These are phyloP conservation scores for Pristionchus mayeri DNA, from an alignment of 2,888 invertebrate species.

Conservation along the genomic window DNA sequence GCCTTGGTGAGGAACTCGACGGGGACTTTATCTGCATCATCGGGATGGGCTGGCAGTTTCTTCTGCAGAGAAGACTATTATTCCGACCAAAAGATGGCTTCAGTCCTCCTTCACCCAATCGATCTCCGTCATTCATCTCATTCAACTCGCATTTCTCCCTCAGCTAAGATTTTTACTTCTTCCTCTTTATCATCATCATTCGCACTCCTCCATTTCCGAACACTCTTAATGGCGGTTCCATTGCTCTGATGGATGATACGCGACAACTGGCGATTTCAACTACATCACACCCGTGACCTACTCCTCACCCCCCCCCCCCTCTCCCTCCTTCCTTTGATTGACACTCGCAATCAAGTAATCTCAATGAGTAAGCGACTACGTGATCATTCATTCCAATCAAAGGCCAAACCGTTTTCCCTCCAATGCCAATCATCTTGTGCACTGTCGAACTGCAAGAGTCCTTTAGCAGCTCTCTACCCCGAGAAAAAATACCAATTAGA, in stretches of 20 bases:
- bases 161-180: neutral
- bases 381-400: neutral
- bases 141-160: neutral
- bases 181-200: neutral
- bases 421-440: slow-evolving; percentile 1
- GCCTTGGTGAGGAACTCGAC: slow-evolving; percentile 53
- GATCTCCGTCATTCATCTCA: too few relatives aligned
- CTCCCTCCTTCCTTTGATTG: slow-evolving; percentile 17
- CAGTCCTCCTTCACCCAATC: neutral
- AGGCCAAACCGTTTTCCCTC: slow-evolving; percentile 10
- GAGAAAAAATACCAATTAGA: neutral
- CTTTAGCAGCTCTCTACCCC: neutral
- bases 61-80: neutral
- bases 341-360: slow-evolving; percentile 13
- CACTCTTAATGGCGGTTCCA: slow-evolving; percentile 5
- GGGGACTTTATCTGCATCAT: slow-evolving; percentile 62
- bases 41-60: slow-evolving; percentile 57
- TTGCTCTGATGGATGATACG: neutral
- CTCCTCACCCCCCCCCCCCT: neutral
- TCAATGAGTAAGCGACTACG: neutral
- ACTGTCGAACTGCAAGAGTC: neutral
- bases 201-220: neutral
- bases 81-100: too few relatives aligned
- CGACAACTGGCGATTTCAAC: neutral
- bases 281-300: neutral